phyloP scores from a whole-genome alignment of 2,797 vertebrate genomes.

The Sebastolobus alascanus region DNA sequence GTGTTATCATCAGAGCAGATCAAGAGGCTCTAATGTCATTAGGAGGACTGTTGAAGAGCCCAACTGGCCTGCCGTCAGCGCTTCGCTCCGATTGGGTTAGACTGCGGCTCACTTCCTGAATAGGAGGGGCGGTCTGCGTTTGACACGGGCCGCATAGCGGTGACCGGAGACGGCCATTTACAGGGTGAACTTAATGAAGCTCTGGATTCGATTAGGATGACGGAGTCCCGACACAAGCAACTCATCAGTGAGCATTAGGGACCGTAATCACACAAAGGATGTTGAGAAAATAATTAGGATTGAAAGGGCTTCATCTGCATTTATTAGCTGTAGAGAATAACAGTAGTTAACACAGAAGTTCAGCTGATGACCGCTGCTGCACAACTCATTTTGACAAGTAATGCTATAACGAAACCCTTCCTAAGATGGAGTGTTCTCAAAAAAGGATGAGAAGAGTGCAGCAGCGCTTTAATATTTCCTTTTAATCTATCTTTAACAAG shows the following conservation, averaged over 20 bases:
- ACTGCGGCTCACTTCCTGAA: conserved; percentile 52
- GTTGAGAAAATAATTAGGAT: conserved; percentile 14
- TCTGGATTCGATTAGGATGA: conserved; percentile 55
- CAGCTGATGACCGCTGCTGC: not conserved
- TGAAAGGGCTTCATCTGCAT: conserved; percentile 12
- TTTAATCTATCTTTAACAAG: conserved; percentile 51
- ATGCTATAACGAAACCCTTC: not conserved
- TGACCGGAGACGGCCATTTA: conserved; percentile 39
- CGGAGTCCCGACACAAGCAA: conserved; percentile 15
- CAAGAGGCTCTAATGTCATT: conserved; percentile 77
- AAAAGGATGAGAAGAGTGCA: not conserved
- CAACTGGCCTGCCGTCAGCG: conserved; percentile 57
- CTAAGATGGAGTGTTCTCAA: not conserved
- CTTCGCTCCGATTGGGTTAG: conserved; percentile 67
- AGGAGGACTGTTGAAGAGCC: conserved; percentile 71
- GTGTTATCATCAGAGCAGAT: conserved; percentile 74
- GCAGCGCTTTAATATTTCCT: conserved; percentile 36
- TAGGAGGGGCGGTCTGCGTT: conserved; percentile 42
- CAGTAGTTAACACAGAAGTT: not conserved
- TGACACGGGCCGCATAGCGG: conserved; percentile 11
- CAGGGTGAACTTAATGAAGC: conserved; percentile 55
- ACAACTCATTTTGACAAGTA: not conserved
- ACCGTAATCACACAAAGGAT: conserved; percentile 22
- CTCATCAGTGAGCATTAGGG: conserved; percentile 38
- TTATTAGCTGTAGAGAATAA: conserved; percentile 2